Conservation (phyloP, 2,113 vertebrate genomes). For the Oophaga pumilio region DNA sequence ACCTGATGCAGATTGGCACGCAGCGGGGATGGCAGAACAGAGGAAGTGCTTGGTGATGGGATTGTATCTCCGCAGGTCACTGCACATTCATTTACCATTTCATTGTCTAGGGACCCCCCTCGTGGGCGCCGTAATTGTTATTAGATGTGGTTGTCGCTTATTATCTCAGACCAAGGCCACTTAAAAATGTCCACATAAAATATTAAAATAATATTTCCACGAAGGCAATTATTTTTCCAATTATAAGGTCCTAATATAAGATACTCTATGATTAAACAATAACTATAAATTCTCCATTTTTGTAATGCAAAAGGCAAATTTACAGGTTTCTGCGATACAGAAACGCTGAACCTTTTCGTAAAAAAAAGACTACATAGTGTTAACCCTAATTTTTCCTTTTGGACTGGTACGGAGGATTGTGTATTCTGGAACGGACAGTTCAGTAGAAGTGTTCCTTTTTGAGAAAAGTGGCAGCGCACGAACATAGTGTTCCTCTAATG, state of each 20-base stretch:
- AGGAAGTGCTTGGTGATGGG: too few relatives aligned
- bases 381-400: conserved; percentile 50
- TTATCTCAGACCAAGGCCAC: not conserved
- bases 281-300: too few relatives aligned
- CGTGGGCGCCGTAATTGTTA: too few relatives aligned
- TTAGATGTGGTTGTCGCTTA: not conserved
- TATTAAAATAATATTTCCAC: not conserved
- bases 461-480: conserved; percentile 62
- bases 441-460: conserved; percentile 61
- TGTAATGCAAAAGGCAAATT: not conserved
- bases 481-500: conserved; percentile 70
- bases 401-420: conserved; percentile 44
- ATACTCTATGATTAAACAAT: not conserved
- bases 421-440: conserved; percentile 57
- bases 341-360: not conserved
- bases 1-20: too few relatives aligned
- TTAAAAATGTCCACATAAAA: not conserved
- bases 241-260: not conserved
- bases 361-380: conserved; percentile 34
- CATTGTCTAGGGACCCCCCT: too few relatives aligned
- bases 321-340: not conserved
- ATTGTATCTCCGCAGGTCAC: too few relatives aligned
- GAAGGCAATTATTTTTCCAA: too few relatives aligned
- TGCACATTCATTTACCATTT: too few relatives aligned
- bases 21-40: too few relatives aligned